Evolutionary conservation across 2,113 vertebrate genomes (phyloP), one percentile per base, ranked within the genome.

Genomic region (Platichthys flesus): DNA sequence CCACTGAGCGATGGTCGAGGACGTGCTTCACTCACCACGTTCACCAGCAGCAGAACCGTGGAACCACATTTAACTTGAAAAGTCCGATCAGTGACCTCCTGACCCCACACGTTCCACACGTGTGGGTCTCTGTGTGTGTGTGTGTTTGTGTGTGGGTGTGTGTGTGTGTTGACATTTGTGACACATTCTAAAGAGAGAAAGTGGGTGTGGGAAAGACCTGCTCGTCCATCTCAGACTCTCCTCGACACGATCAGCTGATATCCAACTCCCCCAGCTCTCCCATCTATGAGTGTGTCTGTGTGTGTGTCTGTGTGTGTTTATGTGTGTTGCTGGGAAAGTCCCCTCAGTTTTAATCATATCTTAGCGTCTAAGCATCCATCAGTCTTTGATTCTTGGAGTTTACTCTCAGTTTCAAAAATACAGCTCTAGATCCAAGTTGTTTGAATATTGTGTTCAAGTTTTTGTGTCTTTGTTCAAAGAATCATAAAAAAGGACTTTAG

Each of bases 151-250:
- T 54, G 57, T 58, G 68, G 61, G 74, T 65, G 45, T 77, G 73
- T 61, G 80, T 79, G 71, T 74, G 72, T 80, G 79, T 76, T 73
- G 76, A 78, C 79, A 74, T 85, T 85, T 81, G 70, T 70, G 74
- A 63, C 71, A 69, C 76, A 84, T 88, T 87, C 84, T 87, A 77
- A 77, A 85, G 66, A 67, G 74, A 78, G 84, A 77, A 52, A 69
- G 89, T 81, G 79, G 87, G 87, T 84, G 87, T 87, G 89, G 83
- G 87, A 89, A 88, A 68, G 78, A 85, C 81, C 85, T 81, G 72
- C 77, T 62, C 63, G 35, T 63, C 71, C 78, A 40, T 55, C 73
- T 66, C 65, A 49, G 47, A 61, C 76, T 62, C 76, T 71, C 74
- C 57, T 13, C 35, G 31, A 81, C 62, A 31, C 71, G 8, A 61